Evolutionary conservation across 1,140 invertebrate species (phyloP).

Genomic region (Bombus confusus): DNA sequence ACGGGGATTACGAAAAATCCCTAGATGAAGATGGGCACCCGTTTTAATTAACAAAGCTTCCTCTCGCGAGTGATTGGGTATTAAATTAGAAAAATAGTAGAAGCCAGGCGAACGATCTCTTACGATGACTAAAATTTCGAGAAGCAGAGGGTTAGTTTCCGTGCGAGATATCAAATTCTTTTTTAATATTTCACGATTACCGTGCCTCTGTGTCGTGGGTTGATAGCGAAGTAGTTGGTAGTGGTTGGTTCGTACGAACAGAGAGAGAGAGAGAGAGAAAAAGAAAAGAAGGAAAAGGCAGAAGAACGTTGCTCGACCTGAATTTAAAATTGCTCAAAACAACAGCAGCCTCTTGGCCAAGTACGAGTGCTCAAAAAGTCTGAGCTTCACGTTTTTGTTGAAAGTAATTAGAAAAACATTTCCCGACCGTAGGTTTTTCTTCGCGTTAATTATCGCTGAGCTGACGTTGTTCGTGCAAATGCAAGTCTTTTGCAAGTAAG

Average conservation of each 20-base stretch:
- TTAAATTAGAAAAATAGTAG: too few relatives aligned
- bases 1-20: too few relatives aligned
- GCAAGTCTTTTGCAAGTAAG: too few relatives aligned
- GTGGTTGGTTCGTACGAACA: neutral
- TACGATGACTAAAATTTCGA: neutral
- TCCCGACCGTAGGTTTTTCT: neutral
- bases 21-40: too few relatives aligned
- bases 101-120: neutral
- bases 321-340: conserved; percentile 24
- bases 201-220: neutral
- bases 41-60: too few relatives aligned
- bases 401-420: neutral
- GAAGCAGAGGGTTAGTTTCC: neutral
- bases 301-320: neutral
- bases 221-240: neutral
- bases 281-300: neutral
- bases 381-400: neutral
- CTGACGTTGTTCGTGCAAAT: neutral
- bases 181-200: conserved; percentile 8
- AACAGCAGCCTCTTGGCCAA: neutral
- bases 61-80: too few relatives aligned
- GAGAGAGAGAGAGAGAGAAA: neutral
- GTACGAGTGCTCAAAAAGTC: neutral
- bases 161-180: neutral
- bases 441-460: neutral